Percentiles rank a stretch among this genome's conserved stretches.
Conservation (phyloP, 2,797 vertebrate species). For the Apogon hyalosoma region DNA sequence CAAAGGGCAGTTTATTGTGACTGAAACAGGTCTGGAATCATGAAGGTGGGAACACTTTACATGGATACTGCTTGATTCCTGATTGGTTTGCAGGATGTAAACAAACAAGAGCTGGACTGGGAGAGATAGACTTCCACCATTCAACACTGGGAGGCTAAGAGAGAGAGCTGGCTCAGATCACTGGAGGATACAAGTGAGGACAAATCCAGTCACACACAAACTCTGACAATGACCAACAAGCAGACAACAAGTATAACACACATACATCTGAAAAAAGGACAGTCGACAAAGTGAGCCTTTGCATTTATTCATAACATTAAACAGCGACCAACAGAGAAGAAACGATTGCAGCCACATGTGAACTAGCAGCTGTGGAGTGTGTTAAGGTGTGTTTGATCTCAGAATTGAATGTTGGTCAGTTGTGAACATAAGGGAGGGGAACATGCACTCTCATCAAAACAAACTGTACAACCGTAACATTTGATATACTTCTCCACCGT, state of each 20-base stretch:
- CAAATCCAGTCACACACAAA: conserved; percentile 49
- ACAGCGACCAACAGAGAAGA: conserved; percentile 67
- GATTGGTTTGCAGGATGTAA: conserved; percentile 32
- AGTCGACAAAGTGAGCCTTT: conserved; percentile 61
- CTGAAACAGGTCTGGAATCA: too few species aligned
- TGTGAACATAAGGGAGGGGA: conserved; percentile 38
- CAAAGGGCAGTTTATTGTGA: too few species aligned
- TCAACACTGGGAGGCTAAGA: conserved; percentile 73
- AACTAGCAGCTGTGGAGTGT: conserved; percentile 55
- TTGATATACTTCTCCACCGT: conserved; percentile 65
- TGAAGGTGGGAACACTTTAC: too few species aligned
- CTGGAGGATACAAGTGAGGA: conserved; percentile 46
- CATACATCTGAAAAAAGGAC: conserved; percentile 19
- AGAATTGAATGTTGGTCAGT: conserved; percentile 25
- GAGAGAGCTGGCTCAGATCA: conserved; percentile 65
- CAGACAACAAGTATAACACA: conserved; percentile 5
- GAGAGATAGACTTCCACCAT: conserved; percentile 55
- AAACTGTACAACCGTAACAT: conserved; percentile 69
- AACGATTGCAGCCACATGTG: conserved; percentile 62
- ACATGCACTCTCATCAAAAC: conserved; percentile 75
- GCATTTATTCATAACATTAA: conserved; percentile 80
- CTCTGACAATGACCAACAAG: conserved; percentile 56
- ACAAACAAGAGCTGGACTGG: conserved; percentile 30
- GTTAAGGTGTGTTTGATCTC: conserved; percentile 20
- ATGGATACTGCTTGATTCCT: not conserved